Evolutionary conservation across 2,888 invertebrate genomes (phyloP).

Genomic region (Crocallis elinguaria): DNA sequence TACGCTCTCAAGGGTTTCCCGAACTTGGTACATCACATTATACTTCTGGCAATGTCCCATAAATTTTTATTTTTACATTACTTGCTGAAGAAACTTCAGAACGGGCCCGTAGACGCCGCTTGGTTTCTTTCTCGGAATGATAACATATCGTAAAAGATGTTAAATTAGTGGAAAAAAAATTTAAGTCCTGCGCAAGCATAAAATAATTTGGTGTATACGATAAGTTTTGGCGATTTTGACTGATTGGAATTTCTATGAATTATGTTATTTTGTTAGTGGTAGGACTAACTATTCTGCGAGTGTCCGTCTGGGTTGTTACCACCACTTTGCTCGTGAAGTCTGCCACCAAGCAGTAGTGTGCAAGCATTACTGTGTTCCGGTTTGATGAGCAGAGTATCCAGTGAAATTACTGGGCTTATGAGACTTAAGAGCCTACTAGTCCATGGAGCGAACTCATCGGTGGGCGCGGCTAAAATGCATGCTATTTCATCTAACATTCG

Average conservation of each 20-base stretch:
- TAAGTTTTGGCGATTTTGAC: background rate
- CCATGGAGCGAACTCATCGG: too few relatives aligned
- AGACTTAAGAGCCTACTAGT: too few relatives aligned
- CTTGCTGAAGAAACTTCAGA: slow-evolving; percentile 7
- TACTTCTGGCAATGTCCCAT: background rate
- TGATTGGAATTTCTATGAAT: background rate
- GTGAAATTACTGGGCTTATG: too few relatives aligned
- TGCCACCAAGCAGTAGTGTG: too few relatives aligned
- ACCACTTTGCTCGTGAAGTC: too few relatives aligned
- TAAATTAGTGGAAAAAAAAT: slow-evolving; percentile 28
- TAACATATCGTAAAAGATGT: slow-evolving; percentile 27
- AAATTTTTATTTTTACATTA: slow-evolving; percentile 1
- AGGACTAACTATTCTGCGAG: too few relatives aligned
- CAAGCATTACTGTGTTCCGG: too few relatives aligned
- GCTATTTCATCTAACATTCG: too few relatives aligned
- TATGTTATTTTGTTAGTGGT: background rate
- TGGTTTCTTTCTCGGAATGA: slow-evolving; percentile 27
- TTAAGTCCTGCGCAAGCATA: slow-evolving; percentile 8
- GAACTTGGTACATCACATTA: background rate
- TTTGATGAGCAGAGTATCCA: too few relatives aligned
- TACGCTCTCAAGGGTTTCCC: background rate
- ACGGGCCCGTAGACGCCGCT: slow-evolving; percentile 9
- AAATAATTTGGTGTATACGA: background rate
- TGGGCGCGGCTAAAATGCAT: too few relatives aligned
- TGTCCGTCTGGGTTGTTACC: too few relatives aligned